Base-by-base conservation (phyloP, 2,888 invertebrate species). In the Tholera decimalis region DNA sequence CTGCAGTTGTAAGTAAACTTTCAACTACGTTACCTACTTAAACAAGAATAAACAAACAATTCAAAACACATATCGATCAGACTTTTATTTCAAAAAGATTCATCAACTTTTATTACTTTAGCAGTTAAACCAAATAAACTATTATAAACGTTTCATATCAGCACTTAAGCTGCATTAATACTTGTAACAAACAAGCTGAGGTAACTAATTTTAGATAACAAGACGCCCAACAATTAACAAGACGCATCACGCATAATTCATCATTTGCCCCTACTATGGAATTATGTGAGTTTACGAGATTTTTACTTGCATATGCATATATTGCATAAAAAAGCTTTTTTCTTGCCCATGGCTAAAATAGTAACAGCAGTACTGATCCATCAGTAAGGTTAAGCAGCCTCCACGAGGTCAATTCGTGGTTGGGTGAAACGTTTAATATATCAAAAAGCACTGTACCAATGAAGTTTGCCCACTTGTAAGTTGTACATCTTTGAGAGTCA, bases 241-340 rank as follows among this genome's bases (percentile, higher is more conserved):
- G 77, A 81, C 58, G 73, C 64, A 70, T 75, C 83, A 79, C 75
- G 75, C 73, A 77, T 80, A 82, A 83, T 83, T 82, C 74, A 83
- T 83, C 83, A 83, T 72, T 35, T 15, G 8, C 66, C 83, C 76
- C 78, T 83, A 83, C 80, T 33, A 73, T 0, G 50, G 8, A 2
- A 3, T 8, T 18, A 18, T n/a, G 56, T 46, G 41, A 46, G 53
- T 35, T 39, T 9, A n/a, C n/a, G n/a, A n/a, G n/a, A n/a, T n/a
- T n/a, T n/a, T n/a, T n/a, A n/a, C n/a, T n/a, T n/a, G n/a, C n/a
- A n/a, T n/a, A n/a, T n/a, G n/a, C n/a, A n/a, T n/a, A n/a, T n/a
- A n/a, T n/a, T n/a, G n/a, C n/a, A n/a, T n/a, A n/a, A n/a, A n/a
- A n/a, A n/a, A n/a, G n/a, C n/a, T n/a, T n/a, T n/a, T n/a, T n/a